These are phyloP conservation scores for Sialia sialis DNA, from an alignment of 2,113 vertebrate species.

Conservation along the genomic window DNA sequence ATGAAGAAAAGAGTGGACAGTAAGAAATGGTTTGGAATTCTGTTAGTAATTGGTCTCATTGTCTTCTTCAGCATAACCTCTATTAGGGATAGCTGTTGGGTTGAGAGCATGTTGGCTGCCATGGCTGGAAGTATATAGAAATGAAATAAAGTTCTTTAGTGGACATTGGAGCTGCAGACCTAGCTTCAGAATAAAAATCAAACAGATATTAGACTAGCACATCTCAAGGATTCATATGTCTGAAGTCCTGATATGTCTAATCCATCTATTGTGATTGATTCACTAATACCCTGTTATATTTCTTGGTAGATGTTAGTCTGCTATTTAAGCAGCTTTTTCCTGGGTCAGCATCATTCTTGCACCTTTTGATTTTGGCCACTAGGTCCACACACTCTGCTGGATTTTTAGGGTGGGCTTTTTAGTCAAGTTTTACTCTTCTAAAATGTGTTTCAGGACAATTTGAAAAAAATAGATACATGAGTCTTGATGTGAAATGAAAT, in stretches of 20 bases:
- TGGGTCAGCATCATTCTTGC: neutral
- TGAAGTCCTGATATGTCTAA: neutral
- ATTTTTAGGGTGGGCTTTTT: neutral
- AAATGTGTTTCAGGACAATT: neutral
- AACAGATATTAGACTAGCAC: neutral
- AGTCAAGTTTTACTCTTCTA: neutral
- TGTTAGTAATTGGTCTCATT: neutral
- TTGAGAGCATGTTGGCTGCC: accelerated
- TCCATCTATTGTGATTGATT: neutral
- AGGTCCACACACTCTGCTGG: neutral
- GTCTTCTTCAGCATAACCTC: neutral
- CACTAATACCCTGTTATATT: neutral
- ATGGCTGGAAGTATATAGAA: neutral
- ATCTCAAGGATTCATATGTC: neutral
- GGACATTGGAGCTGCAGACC: neutral
- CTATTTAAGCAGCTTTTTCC: neutral
- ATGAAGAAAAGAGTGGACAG: neutral
- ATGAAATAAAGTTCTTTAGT: neutral
- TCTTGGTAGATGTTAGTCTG: neutral
- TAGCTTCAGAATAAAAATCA: neutral
- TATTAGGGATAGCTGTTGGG: neutral
- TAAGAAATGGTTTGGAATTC: neutral
- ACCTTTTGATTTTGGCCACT: neutral
- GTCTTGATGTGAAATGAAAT: neutral
- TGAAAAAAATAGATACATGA: neutral